These are phyloP conservation scores for Drosophila persimilis DNA, from an alignment of 1,140 invertebrate species.

Conservation along the genomic window DNA sequence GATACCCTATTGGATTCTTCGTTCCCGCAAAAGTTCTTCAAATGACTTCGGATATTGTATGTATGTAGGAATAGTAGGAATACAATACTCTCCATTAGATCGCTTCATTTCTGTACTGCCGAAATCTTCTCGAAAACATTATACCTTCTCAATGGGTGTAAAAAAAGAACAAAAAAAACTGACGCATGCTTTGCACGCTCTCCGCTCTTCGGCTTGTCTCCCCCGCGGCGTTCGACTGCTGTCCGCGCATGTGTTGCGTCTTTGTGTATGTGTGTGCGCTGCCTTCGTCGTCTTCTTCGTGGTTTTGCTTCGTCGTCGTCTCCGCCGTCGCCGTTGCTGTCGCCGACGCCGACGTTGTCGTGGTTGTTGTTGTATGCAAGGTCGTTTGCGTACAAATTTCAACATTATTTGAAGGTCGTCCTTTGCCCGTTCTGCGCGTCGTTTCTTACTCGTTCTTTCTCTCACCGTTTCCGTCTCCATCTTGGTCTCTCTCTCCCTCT, in stretches of 20 bases:
- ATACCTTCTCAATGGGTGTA: too few species aligned
- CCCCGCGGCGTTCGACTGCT: slow-evolving; percentile 26
- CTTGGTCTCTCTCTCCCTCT: slow-evolving; percentile 15
- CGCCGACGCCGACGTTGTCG: slow-evolving; percentile 11
- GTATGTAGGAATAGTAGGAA: too few species aligned
- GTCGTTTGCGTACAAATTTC: slow-evolving; percentile 83
- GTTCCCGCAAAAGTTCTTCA: too few species aligned
- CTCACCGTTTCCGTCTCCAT: slow-evolving; percentile 26
- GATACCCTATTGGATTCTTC: too few species aligned
- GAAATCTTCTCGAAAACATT: too few species aligned
- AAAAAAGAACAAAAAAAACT: slow-evolving; percentile 4
- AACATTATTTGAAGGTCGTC: slow-evolving; percentile 83
- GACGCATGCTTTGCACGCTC: slow-evolving; percentile 34
- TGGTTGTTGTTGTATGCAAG: slow-evolving; percentile 81
- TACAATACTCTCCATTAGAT: too few species aligned
- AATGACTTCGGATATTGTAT: too few species aligned
- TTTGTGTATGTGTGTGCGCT: slow-evolving; percentile 45
- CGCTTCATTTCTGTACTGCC: too few species aligned
- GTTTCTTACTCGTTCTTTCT: slow-evolving; percentile 29
- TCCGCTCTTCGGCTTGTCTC: slow-evolving; percentile 14
- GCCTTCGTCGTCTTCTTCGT: slow-evolving; percentile 65
- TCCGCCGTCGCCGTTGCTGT: slow-evolving; percentile 11
- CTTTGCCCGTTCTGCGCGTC: slow-evolving; percentile 69
- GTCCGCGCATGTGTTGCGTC: slow-evolving; percentile 64
- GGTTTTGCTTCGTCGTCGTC: slow-evolving; percentile 49